These are phyloP conservation scores for Metacarcinus magister DNA, from an alignment of 2,888 invertebrate species.

Conservation along the genomic window DNA sequence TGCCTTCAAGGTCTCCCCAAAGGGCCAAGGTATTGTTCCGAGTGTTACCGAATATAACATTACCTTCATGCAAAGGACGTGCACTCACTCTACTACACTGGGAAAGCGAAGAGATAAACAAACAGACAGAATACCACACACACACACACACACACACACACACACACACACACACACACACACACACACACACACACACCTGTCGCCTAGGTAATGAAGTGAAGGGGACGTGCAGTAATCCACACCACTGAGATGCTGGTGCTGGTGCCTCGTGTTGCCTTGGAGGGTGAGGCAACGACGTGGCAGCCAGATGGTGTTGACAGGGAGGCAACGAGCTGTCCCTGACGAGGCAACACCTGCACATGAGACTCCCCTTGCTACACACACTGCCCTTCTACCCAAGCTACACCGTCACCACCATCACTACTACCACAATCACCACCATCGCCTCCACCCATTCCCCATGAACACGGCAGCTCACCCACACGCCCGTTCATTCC, in stretches of 20 bases:
- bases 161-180: neutral
- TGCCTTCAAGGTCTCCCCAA: neutral
- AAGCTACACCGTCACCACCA: neutral
- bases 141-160: neutral
- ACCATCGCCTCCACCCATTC: neutral
- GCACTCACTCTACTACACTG: neutral
- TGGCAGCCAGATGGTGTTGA: neutral
- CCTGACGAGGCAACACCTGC: neutral
- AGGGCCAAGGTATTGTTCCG: neutral
- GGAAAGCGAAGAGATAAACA: neutral
- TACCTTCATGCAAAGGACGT: neutral
- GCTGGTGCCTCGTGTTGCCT: neutral
- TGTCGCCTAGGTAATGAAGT: neutral
- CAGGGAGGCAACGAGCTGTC: conserved; percentile 41
- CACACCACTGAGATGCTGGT: neutral
- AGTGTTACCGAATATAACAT: neutral
- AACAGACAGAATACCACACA: neutral
- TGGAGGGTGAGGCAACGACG: neutral
- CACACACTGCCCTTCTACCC: neutral
- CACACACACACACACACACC: neutral
- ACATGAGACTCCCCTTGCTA: neutral
- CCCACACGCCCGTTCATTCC: neutral
- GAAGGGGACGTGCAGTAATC: neutral
- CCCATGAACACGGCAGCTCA: neutral
- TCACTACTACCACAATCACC: neutral